Percentiles rank a stretch among this genome's conserved stretches.
Conservation (phyloP, 2,888 invertebrate species). For the Hypomecis atomaria region DNA sequence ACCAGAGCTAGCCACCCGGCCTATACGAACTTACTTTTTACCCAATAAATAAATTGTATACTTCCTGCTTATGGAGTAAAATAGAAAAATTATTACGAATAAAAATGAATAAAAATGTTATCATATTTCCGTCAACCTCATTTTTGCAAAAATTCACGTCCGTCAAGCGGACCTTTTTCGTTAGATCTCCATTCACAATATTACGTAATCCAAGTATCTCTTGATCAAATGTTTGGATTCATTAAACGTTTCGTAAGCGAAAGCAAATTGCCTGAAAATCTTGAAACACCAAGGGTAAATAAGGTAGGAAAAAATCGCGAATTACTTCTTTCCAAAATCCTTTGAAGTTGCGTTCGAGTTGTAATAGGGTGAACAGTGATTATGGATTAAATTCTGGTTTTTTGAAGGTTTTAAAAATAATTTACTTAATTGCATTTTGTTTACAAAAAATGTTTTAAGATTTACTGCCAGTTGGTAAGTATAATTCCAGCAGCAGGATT, state of each 20-base stretch:
- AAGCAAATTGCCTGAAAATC: constrained; percentile 43
- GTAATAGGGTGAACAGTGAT: constrained; percentile 17
- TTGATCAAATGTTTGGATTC: constrained; percentile 49
- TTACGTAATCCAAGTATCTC: constrained; percentile 38
- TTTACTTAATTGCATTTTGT: no score
- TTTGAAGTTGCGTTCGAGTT: constrained; percentile 28
- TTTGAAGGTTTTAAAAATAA: neutral
- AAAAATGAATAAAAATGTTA: constrained; percentile 19
- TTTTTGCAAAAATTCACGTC: constrained; percentile 19
- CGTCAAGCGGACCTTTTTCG: constrained; percentile 20
- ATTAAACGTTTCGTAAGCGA: constrained; percentile 46
- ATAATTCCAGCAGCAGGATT: no score
- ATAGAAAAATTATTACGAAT: constrained; percentile 12
- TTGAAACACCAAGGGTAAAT: constrained; percentile 43
- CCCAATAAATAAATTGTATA: no score
- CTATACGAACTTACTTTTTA: no score
- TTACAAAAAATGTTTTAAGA: no score
- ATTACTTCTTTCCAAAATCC: constrained; percentile 29
- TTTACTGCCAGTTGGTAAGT: no score
- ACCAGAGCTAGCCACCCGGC: no score
- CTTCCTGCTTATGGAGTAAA: no score
- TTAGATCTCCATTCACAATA: constrained; percentile 27
- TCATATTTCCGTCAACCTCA: constrained; percentile 21
- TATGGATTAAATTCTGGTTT: constrained; percentile 10
- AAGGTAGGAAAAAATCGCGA: constrained; percentile 36